Conservation (phyloP, 2,113 vertebrate genomes). For the Chaenogobius annularis region DNA sequence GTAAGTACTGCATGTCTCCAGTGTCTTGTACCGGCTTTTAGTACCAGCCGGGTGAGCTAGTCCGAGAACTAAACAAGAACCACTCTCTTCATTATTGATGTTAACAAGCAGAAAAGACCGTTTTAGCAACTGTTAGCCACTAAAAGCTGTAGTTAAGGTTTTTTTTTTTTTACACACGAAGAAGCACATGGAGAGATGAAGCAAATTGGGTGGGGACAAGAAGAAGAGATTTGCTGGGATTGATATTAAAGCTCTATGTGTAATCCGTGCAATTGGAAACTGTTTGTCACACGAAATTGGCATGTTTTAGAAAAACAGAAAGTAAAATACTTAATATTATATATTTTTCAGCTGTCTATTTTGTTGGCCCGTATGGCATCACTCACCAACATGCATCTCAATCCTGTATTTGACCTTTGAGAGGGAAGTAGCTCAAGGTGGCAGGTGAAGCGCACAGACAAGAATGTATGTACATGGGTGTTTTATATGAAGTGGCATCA, state of each 20-base stretch:
- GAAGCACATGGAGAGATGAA: conserved; percentile 7
- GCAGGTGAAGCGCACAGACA: background rate
- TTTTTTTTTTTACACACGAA: conserved; percentile 42
- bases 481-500: too few species aligned
- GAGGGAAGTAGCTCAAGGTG: background rate
- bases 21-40: conserved; percentile 46
- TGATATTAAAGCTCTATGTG: conserved; percentile 12
- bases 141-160: conserved; percentile 62
- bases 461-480: background rate
- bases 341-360: background rate
- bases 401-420: background rate
- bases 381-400: background rate
- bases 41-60: conserved; percentile 24
- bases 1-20: conserved; percentile 27
- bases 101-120: conserved; percentile 46
- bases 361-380: background rate
- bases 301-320: too few species aligned
- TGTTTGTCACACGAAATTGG: conserved; percentile 11
- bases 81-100: conserved; percentile 68
- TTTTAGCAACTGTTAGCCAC: conserved; percentile 49
- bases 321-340: too few species aligned
- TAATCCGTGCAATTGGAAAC: background rate
- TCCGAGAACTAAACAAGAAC: conserved; percentile 52
- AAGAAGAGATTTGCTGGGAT: background rate
- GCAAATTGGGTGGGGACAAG: conserved; percentile 1